Percentiles rank a stretch among this genome's conserved stretches.
Evolutionary conservation across 2,113 vertebrate genomes (phyloP).

Genomic region (Desmodus rotundus): DNA sequence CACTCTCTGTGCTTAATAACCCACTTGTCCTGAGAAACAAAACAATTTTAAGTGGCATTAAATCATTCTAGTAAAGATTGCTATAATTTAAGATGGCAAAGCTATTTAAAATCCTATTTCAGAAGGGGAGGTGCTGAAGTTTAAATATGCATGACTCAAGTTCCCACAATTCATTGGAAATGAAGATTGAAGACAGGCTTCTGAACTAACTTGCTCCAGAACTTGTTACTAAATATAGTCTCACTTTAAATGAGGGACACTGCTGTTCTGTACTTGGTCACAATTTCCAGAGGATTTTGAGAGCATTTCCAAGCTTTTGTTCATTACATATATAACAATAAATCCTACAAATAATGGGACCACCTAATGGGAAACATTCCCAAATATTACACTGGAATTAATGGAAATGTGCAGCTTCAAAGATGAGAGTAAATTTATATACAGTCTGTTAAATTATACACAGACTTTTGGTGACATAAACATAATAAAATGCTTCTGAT

Average conservation of each 20-base stretch:
- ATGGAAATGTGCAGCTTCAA: not conserved
- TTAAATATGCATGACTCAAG: slow-evolving; percentile 26
- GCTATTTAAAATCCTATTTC: not conserved
- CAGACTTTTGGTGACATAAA: not conserved
- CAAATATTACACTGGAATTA: not conserved
- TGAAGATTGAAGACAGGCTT: slow-evolving; percentile 37
- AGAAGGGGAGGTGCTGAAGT: not conserved
- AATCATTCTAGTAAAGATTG: not conserved
- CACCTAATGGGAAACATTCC: not conserved
- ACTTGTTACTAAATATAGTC: slow-evolving; percentile 5
- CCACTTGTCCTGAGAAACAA: not conserved
- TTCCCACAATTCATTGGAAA: not conserved
- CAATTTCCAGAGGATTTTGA: not conserved
- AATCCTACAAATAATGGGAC: not conserved
- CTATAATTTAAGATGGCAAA: not conserved
- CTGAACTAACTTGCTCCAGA: slow-evolving; percentile 20
- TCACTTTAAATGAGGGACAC: not conserved
- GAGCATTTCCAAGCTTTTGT: not conserved
- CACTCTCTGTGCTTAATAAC: not conserved
- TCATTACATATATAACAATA: not conserved
- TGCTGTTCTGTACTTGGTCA: not conserved
- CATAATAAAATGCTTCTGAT: not conserved
- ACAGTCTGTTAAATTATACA: not conserved
- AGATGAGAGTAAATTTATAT: not conserved
- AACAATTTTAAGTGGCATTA: not conserved